Percentiles rank a stretch among this genome's conserved stretches.
Conservation (phyloP, 2,113 vertebrate genomes). For the Gavialis gangeticus region DNA sequence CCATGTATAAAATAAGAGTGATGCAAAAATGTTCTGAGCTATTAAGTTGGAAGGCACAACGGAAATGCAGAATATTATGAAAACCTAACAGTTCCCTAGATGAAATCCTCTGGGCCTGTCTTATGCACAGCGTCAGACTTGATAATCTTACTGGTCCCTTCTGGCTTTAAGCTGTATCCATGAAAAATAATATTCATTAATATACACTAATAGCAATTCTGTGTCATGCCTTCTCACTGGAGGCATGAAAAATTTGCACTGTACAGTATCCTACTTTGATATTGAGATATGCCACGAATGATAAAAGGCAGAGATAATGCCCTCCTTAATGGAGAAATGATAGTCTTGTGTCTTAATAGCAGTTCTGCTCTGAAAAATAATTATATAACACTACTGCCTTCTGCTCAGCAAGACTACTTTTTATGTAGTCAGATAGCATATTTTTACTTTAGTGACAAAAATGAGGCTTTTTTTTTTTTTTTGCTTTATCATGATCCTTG, state of each 20-base stretch:
- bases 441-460: background rate
- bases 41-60: background rate
- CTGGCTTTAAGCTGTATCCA: conserved; percentile 1
- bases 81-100: background rate
- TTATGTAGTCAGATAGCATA: background rate
- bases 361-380: background rate
- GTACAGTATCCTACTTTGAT: background rate
- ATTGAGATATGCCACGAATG: background rate
- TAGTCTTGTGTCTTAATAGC: background rate
- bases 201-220: background rate
- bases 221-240: conserved; percentile 15
- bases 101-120: background rate
- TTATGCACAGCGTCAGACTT: background rate
- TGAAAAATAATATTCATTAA: background rate
- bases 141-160: background rate
- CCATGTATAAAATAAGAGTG: background rate
- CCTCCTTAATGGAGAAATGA: background rate
- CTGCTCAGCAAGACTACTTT: background rate
- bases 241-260: background rate
- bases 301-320: background rate
- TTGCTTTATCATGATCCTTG: background rate
- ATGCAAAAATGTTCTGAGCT: background rate
- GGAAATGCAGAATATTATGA: background rate
- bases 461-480: background rate
- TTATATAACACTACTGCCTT: background rate